Evolutionary conservation across 2,888 invertebrate genomes (phyloP), one percentile per base, ranked within the genome.

Genomic region (Bugulina stolonifera): DNA sequence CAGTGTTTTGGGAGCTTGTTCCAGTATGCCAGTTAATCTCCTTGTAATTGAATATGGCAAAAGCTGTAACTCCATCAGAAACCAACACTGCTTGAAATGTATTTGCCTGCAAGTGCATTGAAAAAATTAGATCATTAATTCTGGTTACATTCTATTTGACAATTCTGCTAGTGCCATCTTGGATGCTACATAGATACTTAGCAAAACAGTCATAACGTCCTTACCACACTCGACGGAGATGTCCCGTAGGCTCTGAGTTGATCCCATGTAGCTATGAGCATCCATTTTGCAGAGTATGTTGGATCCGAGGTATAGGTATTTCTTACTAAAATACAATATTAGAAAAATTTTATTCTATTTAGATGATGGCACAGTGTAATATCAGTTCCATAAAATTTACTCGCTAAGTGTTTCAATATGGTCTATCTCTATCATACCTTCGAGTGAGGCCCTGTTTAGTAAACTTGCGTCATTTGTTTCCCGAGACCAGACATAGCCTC

Each of bases 211-310:
- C n/a, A 22, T 57, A 57, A 25, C n/a, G 23, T 22, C 23, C 27
- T 22, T 57, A 27, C 27, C 10, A 5, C 10, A 10, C 10, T 32
- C n/a, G 64, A 64, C 5, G 29, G 14, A 29, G 64, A 14, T 10
- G 34, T 14, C 10, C 34, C 32, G 32, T 25, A 64, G 14, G 64
- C 27, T 25, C 18, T 18, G 2, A 64, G 10, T 29, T 64, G 14
- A 3, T 64, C 64, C 64, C 64, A 64, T 5, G 64, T 64, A 14
- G 64, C 64, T 14, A 64, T 32, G 29, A 64, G n/a, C 32, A 64
- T 14, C 34, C 34, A 32, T 34, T 2, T 5, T 14, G 64, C 64
- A 2, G 27, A 29, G 32, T 64, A 64, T 64, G 32, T 27, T 14
- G 64, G 18, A 10, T 29, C 25, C 14, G 27, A 14, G 32, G 64